Evolutionary conservation across 2,888 invertebrate genomes (phyloP), one percentile per base, ranked within the genome.

Genomic region (Phalera bucephala): DNA sequence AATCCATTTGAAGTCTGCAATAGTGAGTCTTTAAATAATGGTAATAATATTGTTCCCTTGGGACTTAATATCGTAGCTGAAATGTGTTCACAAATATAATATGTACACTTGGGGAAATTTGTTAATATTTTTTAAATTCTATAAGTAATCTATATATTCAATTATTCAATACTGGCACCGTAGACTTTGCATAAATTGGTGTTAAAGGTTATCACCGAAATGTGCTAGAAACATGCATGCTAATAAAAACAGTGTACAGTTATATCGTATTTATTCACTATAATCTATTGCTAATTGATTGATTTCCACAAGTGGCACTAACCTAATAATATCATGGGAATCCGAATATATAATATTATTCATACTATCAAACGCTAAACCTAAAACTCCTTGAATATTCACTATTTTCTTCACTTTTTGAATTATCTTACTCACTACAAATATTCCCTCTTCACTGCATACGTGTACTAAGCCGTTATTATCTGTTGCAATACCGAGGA

Each of bases 311-410:
- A 74, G 47, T 0, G 75, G 70, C 2, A 72, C 36, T 1, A 86
- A 45, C 23, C 80, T 65, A 0, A 77, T 55, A 6, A 87, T 51
- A 23, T 85, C 80, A 11, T 75, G 81, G 0, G 83, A 82, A 56
- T 83, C 74, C 0, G 86, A 80, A 64, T 86, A 87, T 19, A 86
- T 80, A 0, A 86, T 50, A 46, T 81, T 64, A 36, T 87, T 85
- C 3, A 55, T 36, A 9, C 45, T 73, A 47, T 87, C 87, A 39
- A 87, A 87, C 0, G 82, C 58, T 27, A 87, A 51, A 1, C 80
- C 82, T 5, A 84, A 36, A 0, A 83, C 77, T 1, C 85, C 82
- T 20, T 73, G 73, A 0, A 83, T 38, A 13, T 56, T 72, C 0
- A 80, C 50, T 0, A 84, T 42, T 33, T 61, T 73, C 32, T 73